A percentile compares a stretch with the other conserved stretches of the same genome.
These are phyloP conservation scores for Tridacna gigas DNA, from an alignment of 2,888 invertebrate species.

Conservation along the genomic window DNA sequence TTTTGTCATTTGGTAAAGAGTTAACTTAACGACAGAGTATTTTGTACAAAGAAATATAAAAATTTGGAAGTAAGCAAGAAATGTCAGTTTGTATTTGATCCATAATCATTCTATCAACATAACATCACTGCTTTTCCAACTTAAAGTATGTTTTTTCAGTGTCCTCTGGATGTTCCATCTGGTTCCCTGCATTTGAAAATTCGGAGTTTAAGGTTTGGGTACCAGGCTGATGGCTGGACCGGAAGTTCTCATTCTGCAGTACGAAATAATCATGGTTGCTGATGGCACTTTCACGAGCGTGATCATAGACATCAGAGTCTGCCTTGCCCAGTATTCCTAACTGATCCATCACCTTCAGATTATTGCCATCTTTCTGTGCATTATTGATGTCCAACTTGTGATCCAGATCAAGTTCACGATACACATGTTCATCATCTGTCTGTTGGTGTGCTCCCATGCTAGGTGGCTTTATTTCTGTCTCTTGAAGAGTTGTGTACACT, in stretches of 20 bases:
- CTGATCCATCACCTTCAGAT: not conserved
- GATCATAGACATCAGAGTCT: slow-evolving; percentile 1
- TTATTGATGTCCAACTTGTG: not conserved
- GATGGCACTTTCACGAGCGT: not conserved
- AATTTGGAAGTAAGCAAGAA: no score
- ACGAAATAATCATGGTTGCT: slow-evolving; percentile 13
- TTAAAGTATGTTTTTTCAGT: no score
- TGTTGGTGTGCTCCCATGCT: not conserved
- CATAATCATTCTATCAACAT: no score
- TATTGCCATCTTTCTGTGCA: not conserved
- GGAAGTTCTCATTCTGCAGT: slow-evolving; percentile 21
- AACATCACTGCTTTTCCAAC: no score
- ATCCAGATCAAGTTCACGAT: slow-evolving; percentile 9
- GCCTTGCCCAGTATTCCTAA: not conserved
- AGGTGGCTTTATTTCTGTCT: no score
- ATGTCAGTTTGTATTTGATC: no score
- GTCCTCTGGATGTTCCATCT: no score
- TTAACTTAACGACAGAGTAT: no score
- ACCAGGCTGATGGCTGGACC: not conserved
- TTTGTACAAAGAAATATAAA: no score
- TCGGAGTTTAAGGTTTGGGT: no score
- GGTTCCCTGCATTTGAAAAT: no score
- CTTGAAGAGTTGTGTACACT: slow-evolving; percentile 7
- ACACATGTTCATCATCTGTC: slow-evolving; percentile 8
- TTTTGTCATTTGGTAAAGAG: no score